A percentile compares a stretch with the other conserved stretches of the same genome.
phyloP scores from a whole-genome alignment of 2,797 vertebrate species.

The Glossophaga mutica region DNA sequence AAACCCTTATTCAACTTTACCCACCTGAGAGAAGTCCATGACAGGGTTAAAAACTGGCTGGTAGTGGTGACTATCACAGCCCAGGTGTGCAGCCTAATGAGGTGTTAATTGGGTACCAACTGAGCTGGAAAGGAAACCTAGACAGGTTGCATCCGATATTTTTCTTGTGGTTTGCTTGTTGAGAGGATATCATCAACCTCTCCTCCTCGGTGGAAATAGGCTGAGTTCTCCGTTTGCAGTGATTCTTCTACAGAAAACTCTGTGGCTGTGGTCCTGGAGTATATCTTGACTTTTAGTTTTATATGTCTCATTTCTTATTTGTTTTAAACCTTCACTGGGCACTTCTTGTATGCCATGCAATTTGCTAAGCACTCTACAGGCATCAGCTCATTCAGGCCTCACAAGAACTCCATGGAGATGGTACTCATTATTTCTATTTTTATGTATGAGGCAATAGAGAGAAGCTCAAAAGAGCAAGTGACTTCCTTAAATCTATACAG shows the following conservation, averaged over 20 bases:
- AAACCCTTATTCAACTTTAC: not conserved
- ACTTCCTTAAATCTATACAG: not conserved
- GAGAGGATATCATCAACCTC: not conserved
- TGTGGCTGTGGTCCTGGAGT: not conserved
- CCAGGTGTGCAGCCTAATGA: conserved; percentile 26
- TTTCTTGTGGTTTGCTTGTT: not conserved
- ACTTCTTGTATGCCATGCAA: not conserved
- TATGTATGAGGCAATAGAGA: not conserved
- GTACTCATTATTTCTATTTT: conserved; percentile 33
- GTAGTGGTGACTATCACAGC: not conserved
- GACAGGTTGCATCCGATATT: not conserved
- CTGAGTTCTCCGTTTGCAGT: not conserved
- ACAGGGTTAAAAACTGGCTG: not conserved
- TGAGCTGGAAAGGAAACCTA: not conserved
- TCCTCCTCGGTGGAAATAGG: not conserved
- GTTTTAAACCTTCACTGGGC: not conserved
- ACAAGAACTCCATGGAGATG: not conserved
- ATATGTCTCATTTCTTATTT: not conserved
- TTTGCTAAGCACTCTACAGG: not conserved
- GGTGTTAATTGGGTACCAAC: conserved; percentile 42
- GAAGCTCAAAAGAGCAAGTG: not conserved
- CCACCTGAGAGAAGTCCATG: not conserved
- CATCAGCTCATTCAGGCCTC: conserved; percentile 19
- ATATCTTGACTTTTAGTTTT: not conserved
- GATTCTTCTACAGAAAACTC: not conserved